Conservation (phyloP, 37 sponge, comb jelly and placozoan genomes). For the Chondrilla cf. caribensis region DNA sequence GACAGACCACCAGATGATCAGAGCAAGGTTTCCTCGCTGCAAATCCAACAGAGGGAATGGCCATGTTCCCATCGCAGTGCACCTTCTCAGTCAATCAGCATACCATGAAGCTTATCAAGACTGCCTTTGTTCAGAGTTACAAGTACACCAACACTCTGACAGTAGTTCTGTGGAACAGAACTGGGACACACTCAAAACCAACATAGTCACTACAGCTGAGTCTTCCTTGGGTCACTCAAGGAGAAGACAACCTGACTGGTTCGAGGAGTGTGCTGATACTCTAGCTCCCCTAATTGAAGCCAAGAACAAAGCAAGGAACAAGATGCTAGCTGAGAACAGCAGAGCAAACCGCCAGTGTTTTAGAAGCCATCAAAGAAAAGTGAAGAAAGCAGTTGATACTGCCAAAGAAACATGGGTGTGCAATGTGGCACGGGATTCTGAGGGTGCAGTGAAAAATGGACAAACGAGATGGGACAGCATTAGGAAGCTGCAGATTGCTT, state of each 20-base stretch:
- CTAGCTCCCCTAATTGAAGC: conserved; percentile 25
- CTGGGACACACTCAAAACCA: too few species aligned
- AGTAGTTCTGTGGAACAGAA: too few species aligned
- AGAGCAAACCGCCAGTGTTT: neutral
- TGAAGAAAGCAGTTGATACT: conserved; percentile 39
- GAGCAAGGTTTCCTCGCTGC: neutral
- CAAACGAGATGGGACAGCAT: conserved; percentile 31
- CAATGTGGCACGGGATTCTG: conserved; percentile 14
- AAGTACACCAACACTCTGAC: neutral
- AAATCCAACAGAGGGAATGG: neutral
- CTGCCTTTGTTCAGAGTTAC: too few species aligned
- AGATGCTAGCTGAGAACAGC: neutral
- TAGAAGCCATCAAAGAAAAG: conserved; percentile 22
- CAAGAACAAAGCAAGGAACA: conserved; percentile 32
- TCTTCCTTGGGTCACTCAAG: neutral
- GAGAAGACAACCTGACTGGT: conserved; percentile 48
- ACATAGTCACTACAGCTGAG: too few species aligned
- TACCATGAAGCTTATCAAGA: neutral
- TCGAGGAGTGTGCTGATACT: conserved; percentile 6
- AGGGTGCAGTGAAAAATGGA: conserved; percentile 26
- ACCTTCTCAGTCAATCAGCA: too few species aligned
- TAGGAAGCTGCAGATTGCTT: conserved; percentile 27
- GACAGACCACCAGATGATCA: conserved; percentile 14
- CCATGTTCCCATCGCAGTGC: too few species aligned
- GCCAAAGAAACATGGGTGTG: conserved; percentile 23